phyloP scores from a whole-genome alignment of 2,113 vertebrate species.

The Heliornis fulica region DNA sequence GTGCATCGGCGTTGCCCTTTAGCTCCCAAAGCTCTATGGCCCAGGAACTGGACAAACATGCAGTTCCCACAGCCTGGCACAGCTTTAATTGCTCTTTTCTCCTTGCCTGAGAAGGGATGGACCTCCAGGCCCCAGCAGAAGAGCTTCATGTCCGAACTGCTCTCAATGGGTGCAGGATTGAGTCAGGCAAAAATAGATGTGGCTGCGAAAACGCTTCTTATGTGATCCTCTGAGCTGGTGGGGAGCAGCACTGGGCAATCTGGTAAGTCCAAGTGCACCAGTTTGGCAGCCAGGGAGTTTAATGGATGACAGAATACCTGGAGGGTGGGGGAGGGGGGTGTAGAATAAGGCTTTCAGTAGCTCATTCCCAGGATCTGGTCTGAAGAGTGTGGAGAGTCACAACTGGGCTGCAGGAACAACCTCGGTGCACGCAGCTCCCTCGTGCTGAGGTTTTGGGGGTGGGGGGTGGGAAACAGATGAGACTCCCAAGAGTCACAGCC shows the following conservation, averaged over 20 bases:
- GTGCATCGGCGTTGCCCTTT: neutral
- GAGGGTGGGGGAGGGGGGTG: too few relatives aligned
- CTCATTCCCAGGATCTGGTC: neutral
- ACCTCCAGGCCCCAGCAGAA: neutral
- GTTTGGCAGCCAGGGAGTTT: neutral
- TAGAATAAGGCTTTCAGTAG: neutral
- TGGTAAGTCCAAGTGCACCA: neutral
- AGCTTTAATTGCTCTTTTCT: neutral
- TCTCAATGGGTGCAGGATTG: neutral
- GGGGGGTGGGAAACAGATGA: neutral
- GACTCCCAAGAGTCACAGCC: neutral
- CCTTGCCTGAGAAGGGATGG: neutral
- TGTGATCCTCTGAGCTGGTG: neutral
- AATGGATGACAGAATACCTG: neutral
- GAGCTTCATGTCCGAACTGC: neutral
- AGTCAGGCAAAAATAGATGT: neutral
- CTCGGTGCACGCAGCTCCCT: neutral
- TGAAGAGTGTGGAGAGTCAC: neutral
- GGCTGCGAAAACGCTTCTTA: neutral
- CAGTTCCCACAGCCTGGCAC: neutral
- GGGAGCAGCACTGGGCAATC: neutral
- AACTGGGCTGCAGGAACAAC: neutral
- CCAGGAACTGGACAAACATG: neutral
- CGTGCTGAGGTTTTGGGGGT: neutral
- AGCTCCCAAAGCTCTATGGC: neutral